phyloP scores from a whole-genome alignment of 2,888 invertebrate genomes.

The Dicyrtoma fusca region DNA sequence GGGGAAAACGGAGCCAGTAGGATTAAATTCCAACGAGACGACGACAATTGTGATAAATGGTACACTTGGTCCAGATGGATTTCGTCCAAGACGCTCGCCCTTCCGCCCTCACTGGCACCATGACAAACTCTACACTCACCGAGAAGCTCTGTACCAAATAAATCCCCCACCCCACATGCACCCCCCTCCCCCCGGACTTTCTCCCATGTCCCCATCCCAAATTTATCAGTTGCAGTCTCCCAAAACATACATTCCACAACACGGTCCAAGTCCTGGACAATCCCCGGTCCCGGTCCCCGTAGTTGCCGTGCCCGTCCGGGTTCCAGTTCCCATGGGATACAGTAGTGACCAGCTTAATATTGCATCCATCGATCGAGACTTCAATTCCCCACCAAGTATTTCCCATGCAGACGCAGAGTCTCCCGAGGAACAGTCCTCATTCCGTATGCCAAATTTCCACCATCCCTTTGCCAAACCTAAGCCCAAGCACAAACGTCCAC shows the following conservation, averaged over 20 bases:
- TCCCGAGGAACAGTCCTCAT: conserved; percentile 28
- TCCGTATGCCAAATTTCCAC: conserved; percentile 30
- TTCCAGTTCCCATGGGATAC: not conserved
- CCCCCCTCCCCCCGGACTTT: conserved; percentile 33
- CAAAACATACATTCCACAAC: not conserved
- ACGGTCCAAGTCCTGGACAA: not conserved
- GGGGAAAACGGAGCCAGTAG: not conserved
- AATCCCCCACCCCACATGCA: conserved; percentile 8
- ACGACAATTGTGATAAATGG: conserved; percentile 18
- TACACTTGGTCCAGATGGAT: conserved; percentile 25
- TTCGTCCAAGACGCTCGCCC: conserved; percentile 23
- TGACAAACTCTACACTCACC: conserved; percentile 25
- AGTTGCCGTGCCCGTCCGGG: not conserved
- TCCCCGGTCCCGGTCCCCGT: not conserved
- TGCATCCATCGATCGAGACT: not conserved
- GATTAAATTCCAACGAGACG: conserved; percentile 15
- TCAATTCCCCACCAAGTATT: not conserved
- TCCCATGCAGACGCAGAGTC: conserved; percentile 21
- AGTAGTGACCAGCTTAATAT: too few species aligned
- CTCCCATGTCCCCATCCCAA: conserved; percentile 17
- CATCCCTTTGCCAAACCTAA: conserved; percentile 20
- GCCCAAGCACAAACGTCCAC: not conserved
- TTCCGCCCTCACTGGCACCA: conserved; percentile 32
- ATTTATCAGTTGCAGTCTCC: not conserved
- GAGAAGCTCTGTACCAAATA: conserved; percentile 23